These are phyloP conservation scores for Pemphigus obesinymphae DNA, from an alignment of 1,140 invertebrate genomes.

Conservation along the genomic window DNA sequence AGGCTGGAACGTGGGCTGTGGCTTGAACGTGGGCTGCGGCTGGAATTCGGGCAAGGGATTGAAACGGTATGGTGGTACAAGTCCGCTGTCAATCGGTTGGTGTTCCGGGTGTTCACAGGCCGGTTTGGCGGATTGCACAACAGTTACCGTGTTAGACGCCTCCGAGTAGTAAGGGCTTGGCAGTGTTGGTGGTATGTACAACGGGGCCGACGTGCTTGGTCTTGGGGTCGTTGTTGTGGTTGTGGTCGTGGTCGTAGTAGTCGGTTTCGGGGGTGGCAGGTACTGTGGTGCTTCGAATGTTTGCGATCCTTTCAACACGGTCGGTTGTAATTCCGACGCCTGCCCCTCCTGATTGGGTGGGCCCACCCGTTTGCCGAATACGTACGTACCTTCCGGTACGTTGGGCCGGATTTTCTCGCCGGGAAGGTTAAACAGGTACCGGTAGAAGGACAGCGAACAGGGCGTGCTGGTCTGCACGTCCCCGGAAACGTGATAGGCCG, in stretches of 20 bases:
- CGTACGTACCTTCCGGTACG: constrained; percentile 24
- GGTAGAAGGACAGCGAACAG: constrained; percentile 36
- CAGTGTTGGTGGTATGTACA: background rate
- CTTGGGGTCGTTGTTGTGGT: background rate
- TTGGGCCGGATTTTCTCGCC: constrained; percentile 27
- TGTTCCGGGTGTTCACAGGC: background rate
- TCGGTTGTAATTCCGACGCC: background rate
- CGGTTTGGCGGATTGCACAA: background rate
- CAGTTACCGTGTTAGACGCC: background rate
- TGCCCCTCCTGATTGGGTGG: background rate
- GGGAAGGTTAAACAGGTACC: constrained; percentile 38
- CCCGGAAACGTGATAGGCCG: background rate
- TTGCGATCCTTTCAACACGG: background rate
- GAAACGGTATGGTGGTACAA: background rate
- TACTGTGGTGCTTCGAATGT: background rate
- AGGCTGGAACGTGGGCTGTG: background rate
- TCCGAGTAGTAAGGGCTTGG: background rate
- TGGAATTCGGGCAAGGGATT: background rate
- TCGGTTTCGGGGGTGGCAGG: background rate
- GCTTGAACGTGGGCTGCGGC: background rate
- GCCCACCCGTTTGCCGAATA: constrained; percentile 14
- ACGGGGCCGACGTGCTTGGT: background rate
- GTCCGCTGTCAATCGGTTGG: background rate
- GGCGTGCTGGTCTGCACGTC: constrained; percentile 1
- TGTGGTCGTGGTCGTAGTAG: background rate